Percentiles rank a stretch among this genome's conserved stretches.
Evolutionary conservation across 2,797 vertebrate genomes (phyloP).

Genomic region (Acipenser oxyrinchus): DNA sequence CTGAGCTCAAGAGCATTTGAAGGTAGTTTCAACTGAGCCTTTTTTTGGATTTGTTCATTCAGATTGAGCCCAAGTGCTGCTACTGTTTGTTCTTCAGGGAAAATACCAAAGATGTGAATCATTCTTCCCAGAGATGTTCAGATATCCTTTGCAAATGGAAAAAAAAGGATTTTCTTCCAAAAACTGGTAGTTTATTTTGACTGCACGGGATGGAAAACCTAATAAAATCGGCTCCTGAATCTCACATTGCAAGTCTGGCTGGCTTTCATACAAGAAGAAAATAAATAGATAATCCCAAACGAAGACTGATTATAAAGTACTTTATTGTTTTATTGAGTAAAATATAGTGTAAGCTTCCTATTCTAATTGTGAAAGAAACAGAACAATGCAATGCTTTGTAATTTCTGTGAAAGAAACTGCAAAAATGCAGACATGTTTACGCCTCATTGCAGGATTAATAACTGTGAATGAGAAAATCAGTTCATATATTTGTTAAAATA

Average conservation of each 20-base stretch:
- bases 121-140: neutral
- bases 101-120: conserved; percentile 10
- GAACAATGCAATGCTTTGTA: neutral
- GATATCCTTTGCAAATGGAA: neutral
- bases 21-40: no score
- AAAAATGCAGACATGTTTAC: neutral
- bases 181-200: conserved; percentile 8
- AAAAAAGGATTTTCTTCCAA: conserved; percentile 2
- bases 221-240: neutral
- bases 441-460: neutral
- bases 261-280: neutral
- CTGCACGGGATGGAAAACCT: neutral
- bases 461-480: conserved; percentile 1
- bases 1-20: no score
- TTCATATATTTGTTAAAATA: neutral
- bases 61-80: no score
- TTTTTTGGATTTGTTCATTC: no score
- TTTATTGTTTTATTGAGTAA: neutral
- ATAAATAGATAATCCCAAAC: neutral
- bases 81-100: neutral
- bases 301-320: neutral
- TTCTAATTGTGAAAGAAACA: neutral
- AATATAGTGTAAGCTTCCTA: neutral
- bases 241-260: neutral
- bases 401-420: neutral